These are phyloP conservation scores for Microchrysa polita DNA, from an alignment of 2,888 invertebrate species.

Conservation along the genomic window DNA sequence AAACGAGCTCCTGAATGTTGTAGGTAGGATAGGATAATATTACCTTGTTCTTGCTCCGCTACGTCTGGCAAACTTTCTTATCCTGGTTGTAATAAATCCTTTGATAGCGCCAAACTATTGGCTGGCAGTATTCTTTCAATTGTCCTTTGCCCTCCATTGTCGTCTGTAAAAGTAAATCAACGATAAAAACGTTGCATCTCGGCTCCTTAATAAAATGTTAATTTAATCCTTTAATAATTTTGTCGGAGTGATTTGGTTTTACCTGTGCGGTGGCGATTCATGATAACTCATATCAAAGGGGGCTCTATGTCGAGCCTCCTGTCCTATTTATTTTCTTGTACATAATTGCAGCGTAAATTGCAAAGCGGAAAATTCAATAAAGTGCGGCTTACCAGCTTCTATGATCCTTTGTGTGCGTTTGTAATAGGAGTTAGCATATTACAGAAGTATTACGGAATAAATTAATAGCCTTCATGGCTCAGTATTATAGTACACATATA, in stretches of 20 bases:
- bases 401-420: too few relatives aligned
- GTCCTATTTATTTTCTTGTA: too few relatives aligned
- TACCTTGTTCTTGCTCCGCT: not conserved
- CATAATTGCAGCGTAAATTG: too few relatives aligned
- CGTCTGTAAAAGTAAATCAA: not conserved
- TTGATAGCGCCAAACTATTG: constrained; percentile 18
- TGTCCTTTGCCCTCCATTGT: not conserved
- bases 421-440: too few relatives aligned
- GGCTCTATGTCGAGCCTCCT: too few relatives aligned
- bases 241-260: not conserved
- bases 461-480: too few relatives aligned
- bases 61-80: not conserved
- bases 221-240: not conserved
- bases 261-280: too few relatives aligned
- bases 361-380: too few relatives aligned
- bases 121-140: not conserved
- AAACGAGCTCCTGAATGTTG: not conserved
- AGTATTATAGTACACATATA: too few relatives aligned
- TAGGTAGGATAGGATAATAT: constrained; percentile 6
- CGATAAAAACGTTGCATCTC: not conserved
- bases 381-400: too few relatives aligned
- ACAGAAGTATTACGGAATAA: too few relatives aligned
- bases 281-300: too few relatives aligned
- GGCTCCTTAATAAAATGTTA: constrained; percentile 5
- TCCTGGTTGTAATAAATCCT: not conserved